phyloP scores from a whole-genome alignment of 1,140 invertebrate genomes.

The Penaeus chinensis region DNA sequence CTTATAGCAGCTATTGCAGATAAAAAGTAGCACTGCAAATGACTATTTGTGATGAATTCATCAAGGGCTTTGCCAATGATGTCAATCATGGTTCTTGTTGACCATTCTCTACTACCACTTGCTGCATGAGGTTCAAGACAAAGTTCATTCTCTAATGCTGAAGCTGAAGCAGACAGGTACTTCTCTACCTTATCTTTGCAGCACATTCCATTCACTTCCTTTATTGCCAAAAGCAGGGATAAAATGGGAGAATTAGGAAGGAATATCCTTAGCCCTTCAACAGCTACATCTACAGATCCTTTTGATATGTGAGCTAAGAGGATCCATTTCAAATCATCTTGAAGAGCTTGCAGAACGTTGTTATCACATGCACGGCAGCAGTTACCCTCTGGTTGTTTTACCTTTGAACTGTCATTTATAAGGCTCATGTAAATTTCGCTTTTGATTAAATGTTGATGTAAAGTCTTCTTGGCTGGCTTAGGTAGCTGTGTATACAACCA shows the following conservation, averaged over 20 bases:
- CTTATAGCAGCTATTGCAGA: slow-evolving; percentile 21
- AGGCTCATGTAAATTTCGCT: not conserved
- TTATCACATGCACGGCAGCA: slow-evolving; percentile 48
- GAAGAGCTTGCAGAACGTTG: slow-evolving; percentile 15
- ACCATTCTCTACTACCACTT: slow-evolving; percentile 5
- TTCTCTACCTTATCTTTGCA: slow-evolving; percentile 23
- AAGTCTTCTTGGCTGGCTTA: slow-evolving; percentile 1
- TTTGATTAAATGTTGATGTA: slow-evolving; percentile 22
- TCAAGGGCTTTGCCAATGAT: slow-evolving; percentile 48
- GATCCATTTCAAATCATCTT: slow-evolving; percentile 20
- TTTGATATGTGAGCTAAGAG: slow-evolving; percentile 27
- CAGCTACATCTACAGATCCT: slow-evolving; percentile 33
- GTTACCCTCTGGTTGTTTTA: not conserved
- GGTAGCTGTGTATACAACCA: slow-evolving; percentile 48
- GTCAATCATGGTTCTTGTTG: not conserved
- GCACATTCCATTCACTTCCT: slow-evolving; percentile 37
- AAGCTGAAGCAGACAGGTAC: slow-evolving; percentile 18
- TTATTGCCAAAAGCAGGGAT: slow-evolving; percentile 17
- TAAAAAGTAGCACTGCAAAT: slow-evolving; percentile 32
- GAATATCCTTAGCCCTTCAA: slow-evolving; percentile 45
- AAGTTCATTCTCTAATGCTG: not conserved
- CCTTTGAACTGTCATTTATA: slow-evolving; percentile 2
- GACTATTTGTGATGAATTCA: slow-evolving; percentile 29
- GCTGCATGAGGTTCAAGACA: not conserved
- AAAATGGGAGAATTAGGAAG: slow-evolving; percentile 22